Percentiles rank a stretch among this genome's conserved stretches.
phyloP scores from a whole-genome alignment of 2,888 invertebrate species.

The Andrena camellia region DNA sequence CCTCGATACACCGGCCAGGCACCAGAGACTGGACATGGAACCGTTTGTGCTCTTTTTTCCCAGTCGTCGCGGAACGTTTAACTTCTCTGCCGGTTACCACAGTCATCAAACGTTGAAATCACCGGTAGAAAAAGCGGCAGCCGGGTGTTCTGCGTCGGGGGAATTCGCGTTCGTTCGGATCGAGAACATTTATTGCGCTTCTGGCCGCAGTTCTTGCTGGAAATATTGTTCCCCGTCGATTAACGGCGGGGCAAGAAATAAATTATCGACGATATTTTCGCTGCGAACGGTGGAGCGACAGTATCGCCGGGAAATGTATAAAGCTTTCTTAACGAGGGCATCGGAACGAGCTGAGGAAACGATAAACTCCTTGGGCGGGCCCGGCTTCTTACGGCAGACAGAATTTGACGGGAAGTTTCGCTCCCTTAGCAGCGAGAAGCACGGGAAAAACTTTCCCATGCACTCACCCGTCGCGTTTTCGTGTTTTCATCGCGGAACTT shows the following conservation, averaged over 20 bases:
- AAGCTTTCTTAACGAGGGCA: conserved; percentile 1
- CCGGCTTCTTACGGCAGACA: conserved; percentile 30
- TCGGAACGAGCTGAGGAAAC: conserved; percentile 6
- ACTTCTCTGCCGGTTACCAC: background rate
- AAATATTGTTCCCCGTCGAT: background rate
- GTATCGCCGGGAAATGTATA: background rate
- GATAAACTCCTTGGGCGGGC: conserved; percentile 29
- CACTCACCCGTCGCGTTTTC: conserved; percentile 47
- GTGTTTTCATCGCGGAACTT: conserved; percentile 72
- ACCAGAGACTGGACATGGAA: background rate
- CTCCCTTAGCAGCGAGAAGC: conserved; percentile 30
- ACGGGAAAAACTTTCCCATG: conserved; percentile 54
- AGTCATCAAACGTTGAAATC: conserved; percentile 4
- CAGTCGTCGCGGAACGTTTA: background rate
- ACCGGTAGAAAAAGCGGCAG: background rate
- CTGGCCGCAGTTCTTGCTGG: background rate
- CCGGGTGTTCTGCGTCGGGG: background rate
- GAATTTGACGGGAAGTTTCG: conserved; percentile 64
- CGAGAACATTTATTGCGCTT: background rate
- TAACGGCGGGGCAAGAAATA: background rate
- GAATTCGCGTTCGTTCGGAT: background rate
- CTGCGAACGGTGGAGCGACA: background rate
- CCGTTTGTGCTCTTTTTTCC: background rate
- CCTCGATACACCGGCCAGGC: background rate
- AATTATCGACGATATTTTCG: background rate